A percentile compares a stretch with the other conserved stretches of the same genome.
These are phyloP conservation scores for Caenorhabditis inopinata DNA, from an alignment of 1,140 invertebrate genomes.

Conservation along the genomic window DNA sequence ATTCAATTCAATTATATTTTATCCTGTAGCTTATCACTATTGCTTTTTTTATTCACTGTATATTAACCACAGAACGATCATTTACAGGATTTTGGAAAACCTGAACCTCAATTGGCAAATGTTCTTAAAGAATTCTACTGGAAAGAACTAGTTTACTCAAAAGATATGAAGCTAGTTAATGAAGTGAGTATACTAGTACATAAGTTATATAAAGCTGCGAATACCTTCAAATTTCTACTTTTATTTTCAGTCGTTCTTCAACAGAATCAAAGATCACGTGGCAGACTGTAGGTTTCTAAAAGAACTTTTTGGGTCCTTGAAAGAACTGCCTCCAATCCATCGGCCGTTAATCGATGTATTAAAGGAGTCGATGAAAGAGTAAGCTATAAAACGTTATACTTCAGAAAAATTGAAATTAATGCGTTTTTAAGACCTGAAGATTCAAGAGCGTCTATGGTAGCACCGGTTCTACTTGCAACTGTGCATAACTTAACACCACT, in stretches of 20 bases:
- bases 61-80: background rate
- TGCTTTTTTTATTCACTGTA: too few relatives aligned
- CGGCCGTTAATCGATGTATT: constrained; percentile 25
- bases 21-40: too few relatives aligned
- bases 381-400: background rate
- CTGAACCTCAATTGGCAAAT: constrained; percentile 4
- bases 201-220: too few relatives aligned
- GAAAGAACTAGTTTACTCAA: constrained; percentile 9
- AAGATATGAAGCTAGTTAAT: constrained; percentile 29
- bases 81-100: background rate
- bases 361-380: constrained; percentile 28
- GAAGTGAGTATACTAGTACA: background rate
- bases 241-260: constrained; percentile 23
- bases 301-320: constrained; percentile 26
- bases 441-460: background rate
- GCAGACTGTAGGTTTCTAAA: constrained; percentile 12
- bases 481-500: constrained; percentile 44
- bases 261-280: constrained; percentile 8
- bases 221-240: too few relatives aligned
- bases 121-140: constrained; percentile 35
- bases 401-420: background rate
- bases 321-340: constrained; percentile 13
- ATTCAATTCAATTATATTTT: too few relatives aligned
- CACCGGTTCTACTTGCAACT: constrained; percentile 25
- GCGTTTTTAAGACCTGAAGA: constrained; percentile 25